Evolutionary conservation across 2,888 invertebrate species (phyloP), one percentile per base, ranked within the genome.

Genomic region (Tetragonula carbonaria): DNA sequence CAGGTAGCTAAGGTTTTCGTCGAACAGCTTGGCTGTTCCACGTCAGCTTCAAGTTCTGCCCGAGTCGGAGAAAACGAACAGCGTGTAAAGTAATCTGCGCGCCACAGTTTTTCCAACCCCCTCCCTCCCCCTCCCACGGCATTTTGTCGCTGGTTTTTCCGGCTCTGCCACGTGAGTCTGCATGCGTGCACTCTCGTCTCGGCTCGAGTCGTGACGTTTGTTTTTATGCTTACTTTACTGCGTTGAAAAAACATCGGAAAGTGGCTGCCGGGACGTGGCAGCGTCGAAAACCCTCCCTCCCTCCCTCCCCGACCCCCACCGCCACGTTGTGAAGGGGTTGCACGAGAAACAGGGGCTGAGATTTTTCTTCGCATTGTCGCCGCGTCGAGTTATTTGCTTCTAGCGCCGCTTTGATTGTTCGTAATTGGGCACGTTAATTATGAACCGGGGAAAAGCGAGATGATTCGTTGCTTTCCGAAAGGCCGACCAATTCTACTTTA

Each of bases 211-310:
- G 87, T 87, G 89, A 88, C 90, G 90, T 90, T 92, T 91, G 91
- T 90, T 91, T 92, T 90, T 86, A 89, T 88, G 87, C 90, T 90
- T 87, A 85, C 87, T 90, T 90, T 90, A 86, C 87, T 81, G 82
- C 84, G 86, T 74, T 84, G 85, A 88, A 91, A 87, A 88, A 90
- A 89, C 70, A 77, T 75, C 28, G 84, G 71, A 65, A 78, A 85
- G 86, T 79, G 72, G 45, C 73, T 74, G 85, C 65, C 79, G 59
- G 71, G 75, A 75, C 66, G 28, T 28, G 79, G 63, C 67, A 57
- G 65, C 74, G 71, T 81, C 74, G 71, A 81, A 77, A 62, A 62
- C 74, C 63, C 16, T 4, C 18, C 18, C 18, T 0, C 53, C 53
- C 1, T 1, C 5, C 63, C 75, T 59, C 55, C 57, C 75, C 23